Conservation (phyloP, 92 coral and sea anemone species). For the Epizoanthus ramosus region DNA sequence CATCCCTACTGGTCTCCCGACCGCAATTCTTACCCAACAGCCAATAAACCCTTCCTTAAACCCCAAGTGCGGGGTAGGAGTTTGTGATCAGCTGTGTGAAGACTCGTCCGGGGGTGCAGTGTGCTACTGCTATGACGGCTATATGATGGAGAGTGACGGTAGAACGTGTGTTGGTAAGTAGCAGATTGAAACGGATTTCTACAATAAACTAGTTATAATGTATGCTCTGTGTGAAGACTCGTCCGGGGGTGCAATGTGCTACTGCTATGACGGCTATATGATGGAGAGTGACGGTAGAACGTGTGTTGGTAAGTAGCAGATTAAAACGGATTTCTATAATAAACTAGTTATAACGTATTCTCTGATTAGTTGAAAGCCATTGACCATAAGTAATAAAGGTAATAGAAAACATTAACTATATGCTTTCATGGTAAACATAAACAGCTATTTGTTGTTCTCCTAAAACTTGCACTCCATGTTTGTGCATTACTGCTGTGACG, state of each 20-base stretch:
- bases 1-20: neutral
- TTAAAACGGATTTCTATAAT: neutral
- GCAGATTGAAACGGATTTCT: neutral
- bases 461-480: no score
- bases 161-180: slow-evolving; percentile 64
- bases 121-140: slow-evolving; percentile 67
- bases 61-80: slow-evolving; percentile 47
- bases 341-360: neutral
- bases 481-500: slow-evolving; percentile 51
- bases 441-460: no score
- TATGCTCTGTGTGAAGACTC: slow-evolving; percentile 52
- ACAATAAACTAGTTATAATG: neutral
- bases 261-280: slow-evolving; percentile 58
- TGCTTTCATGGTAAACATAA: no score
- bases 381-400: neutral
- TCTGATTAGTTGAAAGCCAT: neutral
- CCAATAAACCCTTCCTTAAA: slow-evolving; percentile 28
- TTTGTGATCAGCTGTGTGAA: slow-evolving; percentile 69
- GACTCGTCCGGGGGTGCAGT: slow-evolving; percentile 55
- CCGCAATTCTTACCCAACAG: neutral
- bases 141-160: slow-evolving; percentile 47
- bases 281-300: slow-evolving; percentile 53
- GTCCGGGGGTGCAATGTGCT: slow-evolving; percentile 57
- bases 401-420: no score
- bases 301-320: slow-evolving; percentile 56